phyloP scores from a whole-genome alignment of 1,140 invertebrate species.

The Pristionchus pacificus region DNA sequence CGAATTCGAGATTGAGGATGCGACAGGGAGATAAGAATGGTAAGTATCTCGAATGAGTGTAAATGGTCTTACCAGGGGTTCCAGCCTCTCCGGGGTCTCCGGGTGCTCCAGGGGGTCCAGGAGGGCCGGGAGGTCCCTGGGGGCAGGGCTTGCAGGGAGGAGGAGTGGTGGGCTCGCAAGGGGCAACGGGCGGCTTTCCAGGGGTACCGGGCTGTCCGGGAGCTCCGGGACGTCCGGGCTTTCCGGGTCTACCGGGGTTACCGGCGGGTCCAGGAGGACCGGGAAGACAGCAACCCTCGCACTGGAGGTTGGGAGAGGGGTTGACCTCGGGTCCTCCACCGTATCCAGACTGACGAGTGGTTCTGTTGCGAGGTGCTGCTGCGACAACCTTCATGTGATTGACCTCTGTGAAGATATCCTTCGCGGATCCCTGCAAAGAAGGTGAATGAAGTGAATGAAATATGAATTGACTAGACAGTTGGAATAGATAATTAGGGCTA shows the following conservation, averaged over 20 bases:
- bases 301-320: constrained; percentile 41
- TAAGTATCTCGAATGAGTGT: neutral
- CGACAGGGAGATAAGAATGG: no score
- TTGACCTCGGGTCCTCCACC: constrained; percentile 39
- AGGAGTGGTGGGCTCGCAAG: constrained; percentile 41
- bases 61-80: constrained; percentile 12
- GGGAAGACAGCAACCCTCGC: constrained; percentile 41
- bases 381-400: constrained; percentile 33
- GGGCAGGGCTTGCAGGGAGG: constrained; percentile 43
- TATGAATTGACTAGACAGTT: no score
- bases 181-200: constrained; percentile 37
- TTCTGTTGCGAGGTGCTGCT: constrained; percentile 31
- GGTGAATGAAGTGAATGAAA: constrained; percentile 1
- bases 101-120: constrained; percentile 36
- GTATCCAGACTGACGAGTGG: constrained; percentile 34
- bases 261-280: constrained; percentile 41
- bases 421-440: constrained; percentile 32
- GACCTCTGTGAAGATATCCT: constrained; percentile 37
- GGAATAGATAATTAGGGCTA: no score
- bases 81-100: constrained; percentile 37
- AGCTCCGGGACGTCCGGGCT: constrained; percentile 34
- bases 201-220: constrained; percentile 38
- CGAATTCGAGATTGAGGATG: no score
- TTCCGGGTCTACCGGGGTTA: constrained; percentile 36
- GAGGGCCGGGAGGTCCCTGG: constrained; percentile 42